Conservation (phyloP, 2,113 vertebrate genomes). For the Dicentrarchus labrax region DNA sequence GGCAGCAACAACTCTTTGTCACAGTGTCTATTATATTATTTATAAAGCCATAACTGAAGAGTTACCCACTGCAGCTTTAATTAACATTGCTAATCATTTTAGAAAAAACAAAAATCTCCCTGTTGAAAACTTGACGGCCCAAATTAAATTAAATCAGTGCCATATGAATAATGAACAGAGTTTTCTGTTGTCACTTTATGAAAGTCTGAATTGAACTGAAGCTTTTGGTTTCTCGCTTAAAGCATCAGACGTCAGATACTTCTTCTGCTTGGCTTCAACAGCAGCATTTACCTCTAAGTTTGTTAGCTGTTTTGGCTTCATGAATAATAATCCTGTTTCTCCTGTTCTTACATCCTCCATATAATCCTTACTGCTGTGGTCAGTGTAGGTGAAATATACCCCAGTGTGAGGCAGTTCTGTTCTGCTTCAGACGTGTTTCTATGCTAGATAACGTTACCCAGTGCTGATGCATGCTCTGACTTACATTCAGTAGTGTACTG, state of each 20-base stretch:
- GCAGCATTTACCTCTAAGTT: too few species aligned
- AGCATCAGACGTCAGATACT: background rate
- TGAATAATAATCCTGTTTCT: background rate
- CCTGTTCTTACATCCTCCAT: background rate
- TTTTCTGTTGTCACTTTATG: too few species aligned
- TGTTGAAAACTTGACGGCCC: background rate
- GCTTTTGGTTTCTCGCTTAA: background rate
- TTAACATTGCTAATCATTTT: background rate
- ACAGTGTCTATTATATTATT: background rate
- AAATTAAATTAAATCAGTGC: too few species aligned
- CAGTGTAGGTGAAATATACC: slow-evolving; percentile 3
- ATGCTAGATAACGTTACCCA: background rate
- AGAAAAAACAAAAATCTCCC: background rate
- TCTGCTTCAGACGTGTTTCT: background rate
- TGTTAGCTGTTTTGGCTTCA: slow-evolving; percentile 1
- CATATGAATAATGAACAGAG: too few species aligned
- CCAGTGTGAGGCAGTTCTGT: background rate
- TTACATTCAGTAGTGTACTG: background rate
- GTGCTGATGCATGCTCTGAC: background rate
- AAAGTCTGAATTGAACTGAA: too few species aligned
- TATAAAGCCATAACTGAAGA: background rate
- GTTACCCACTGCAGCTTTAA: background rate
- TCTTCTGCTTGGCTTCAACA: background rate
- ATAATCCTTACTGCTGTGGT: slow-evolving; percentile 22
- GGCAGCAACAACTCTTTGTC: background rate